These are phyloP conservation scores for Calcarius lapponicus DNA, from an alignment of 2,797 vertebrate genomes.

Conservation along the genomic window DNA sequence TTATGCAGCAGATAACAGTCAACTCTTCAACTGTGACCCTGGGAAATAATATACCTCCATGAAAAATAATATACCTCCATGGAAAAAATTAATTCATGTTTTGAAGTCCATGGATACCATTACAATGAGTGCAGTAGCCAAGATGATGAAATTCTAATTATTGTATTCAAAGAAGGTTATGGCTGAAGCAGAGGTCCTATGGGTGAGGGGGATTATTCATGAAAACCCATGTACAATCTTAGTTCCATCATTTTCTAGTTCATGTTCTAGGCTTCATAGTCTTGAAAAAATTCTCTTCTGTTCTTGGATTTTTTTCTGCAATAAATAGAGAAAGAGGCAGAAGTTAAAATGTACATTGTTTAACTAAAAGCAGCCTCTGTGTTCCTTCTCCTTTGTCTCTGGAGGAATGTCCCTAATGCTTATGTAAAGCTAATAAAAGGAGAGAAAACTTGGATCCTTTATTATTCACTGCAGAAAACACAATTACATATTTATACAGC, in stretches of 20 bases:
- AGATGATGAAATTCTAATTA: not conserved
- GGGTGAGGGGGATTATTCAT: not conserved
- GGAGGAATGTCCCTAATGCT: not conserved
- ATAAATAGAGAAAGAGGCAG: not conserved
- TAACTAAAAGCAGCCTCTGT: not conserved
- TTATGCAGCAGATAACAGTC: not conserved
- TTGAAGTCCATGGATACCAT: not conserved
- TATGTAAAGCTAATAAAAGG: not conserved
- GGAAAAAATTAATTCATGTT: not conserved
- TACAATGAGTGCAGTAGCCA: not conserved
- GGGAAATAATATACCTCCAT: not conserved
- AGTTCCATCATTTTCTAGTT: not conserved
- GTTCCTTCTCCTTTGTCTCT: not conserved
- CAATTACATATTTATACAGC: conserved; percentile 12
- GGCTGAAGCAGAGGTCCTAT: not conserved
- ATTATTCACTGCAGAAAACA: not conserved
- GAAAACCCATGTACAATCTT: not conserved
- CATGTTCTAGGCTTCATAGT: not conserved
- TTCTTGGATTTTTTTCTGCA: not conserved
- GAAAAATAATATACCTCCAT: not conserved
- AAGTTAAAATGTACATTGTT: not conserved
- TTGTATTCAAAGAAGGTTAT: not conserved
- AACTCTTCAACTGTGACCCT: not conserved
- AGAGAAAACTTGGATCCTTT: not conserved
- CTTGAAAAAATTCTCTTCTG: not conserved